Conservation (phyloP, 2,113 vertebrate genomes). For the Dasyurus viverrinus region DNA sequence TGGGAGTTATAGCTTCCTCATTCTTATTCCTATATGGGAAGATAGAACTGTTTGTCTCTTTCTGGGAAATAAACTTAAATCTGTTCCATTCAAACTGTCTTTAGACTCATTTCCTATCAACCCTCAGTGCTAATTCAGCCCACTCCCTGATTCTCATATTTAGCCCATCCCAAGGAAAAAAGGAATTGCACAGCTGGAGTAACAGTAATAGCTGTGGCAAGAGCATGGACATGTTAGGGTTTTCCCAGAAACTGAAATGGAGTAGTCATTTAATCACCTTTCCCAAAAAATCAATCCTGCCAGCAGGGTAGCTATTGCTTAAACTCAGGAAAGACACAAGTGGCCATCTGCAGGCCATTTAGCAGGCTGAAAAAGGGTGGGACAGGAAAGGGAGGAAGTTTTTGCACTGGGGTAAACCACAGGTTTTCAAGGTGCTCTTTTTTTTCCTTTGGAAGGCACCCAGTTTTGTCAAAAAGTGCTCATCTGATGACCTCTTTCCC, state of each 20-base stretch:
- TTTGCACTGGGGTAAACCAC: slow-evolving; percentile 56
- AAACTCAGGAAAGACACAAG: slow-evolving; percentile 41
- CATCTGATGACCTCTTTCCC: slow-evolving; percentile 35
- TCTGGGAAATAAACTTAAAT: background rate
- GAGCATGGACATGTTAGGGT: background rate
- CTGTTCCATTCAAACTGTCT: background rate
- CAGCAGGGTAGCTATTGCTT: slow-evolving; percentile 41
- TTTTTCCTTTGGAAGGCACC: slow-evolving; percentile 34
- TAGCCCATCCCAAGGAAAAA: background rate
- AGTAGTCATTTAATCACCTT: background rate
- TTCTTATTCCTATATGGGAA: background rate
- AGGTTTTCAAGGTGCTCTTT: slow-evolving; percentile 61
- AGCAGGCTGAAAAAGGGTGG: slow-evolving; percentile 53
- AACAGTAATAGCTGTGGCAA: background rate
- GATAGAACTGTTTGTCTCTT: background rate
- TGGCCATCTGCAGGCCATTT: slow-evolving; percentile 4
- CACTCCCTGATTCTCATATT: background rate
- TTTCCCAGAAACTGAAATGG: background rate
- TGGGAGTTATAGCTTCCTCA: background rate
- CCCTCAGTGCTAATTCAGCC: background rate
- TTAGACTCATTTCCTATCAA: background rate
- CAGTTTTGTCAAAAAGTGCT: slow-evolving; percentile 20
- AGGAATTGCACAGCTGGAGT: background rate
- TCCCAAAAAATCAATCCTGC: background rate
- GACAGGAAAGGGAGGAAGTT: slow-evolving; percentile 71